These are phyloP conservation scores for Helicoverpa armigera DNA, from an alignment of 1,140 invertebrate genomes.

Conservation along the genomic window DNA sequence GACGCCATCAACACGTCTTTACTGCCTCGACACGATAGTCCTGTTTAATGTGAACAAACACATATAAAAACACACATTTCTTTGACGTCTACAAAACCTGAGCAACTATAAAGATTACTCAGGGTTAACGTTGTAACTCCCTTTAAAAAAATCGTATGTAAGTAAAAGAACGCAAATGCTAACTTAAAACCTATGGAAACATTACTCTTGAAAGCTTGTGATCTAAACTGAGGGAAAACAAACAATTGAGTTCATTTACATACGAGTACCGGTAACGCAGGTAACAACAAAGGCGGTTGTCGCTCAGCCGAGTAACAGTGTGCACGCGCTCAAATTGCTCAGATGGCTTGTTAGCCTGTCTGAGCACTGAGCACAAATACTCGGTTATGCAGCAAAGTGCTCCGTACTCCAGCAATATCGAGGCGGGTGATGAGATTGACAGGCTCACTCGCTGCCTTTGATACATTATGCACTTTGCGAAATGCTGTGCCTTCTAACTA, in stretches of 20 bases:
- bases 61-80: neutral
- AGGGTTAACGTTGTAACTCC: too few relatives aligned
- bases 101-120: too few relatives aligned
- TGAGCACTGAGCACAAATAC: conserved; percentile 3
- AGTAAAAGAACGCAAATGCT: too few relatives aligned
- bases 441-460: neutral
- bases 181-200: too few relatives aligned
- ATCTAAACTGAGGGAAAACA: too few relatives aligned
- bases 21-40: neutral
- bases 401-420: neutral
- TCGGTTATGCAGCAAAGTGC: neutral
- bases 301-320: neutral
- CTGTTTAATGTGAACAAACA: neutral
- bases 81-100: too few relatives aligned
- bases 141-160: too few relatives aligned
- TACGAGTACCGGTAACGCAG: too few relatives aligned
- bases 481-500: too few relatives aligned
- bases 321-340: conserved; percentile 1
- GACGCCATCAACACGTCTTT: conserved; percentile 8
- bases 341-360: neutral
- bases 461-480: neutral
- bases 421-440: conserved; percentile 1
- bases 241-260: too few relatives aligned
- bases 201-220: too few relatives aligned
- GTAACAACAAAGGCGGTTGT: neutral